phyloP scores from a whole-genome alignment of 2,888 invertebrate genomes.

The Mamestra brassicae region DNA sequence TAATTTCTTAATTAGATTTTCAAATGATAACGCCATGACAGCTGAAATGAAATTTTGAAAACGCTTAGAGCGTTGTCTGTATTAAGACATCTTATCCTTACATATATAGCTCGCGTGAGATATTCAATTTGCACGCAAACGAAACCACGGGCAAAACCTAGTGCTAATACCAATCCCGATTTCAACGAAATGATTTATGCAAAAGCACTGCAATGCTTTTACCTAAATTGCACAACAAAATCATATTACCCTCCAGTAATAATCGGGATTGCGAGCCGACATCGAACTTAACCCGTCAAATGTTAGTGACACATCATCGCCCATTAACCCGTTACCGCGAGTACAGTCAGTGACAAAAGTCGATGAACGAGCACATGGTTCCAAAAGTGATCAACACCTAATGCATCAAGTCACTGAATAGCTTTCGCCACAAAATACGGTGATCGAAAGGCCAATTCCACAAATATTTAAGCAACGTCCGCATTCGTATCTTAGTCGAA shows the following conservation, averaged over 20 bases:
- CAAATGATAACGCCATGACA: too few species aligned
- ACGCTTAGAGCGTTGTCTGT: too few species aligned
- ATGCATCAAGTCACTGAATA: too few species aligned
- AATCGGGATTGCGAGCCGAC: slow-evolving; percentile 28
- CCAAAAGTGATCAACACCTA: too few species aligned
- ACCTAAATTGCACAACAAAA: slow-evolving; percentile 31
- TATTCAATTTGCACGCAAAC: neutral
- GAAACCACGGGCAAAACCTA: neutral
- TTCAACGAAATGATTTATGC: neutral
- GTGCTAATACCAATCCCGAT: neutral
- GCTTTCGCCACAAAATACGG: too few species aligned
- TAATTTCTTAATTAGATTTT: too few species aligned
- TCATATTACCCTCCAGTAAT: slow-evolving; percentile 6
- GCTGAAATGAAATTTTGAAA: too few species aligned
- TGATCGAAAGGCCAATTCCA: too few species aligned
- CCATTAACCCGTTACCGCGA: slow-evolving; percentile 20
- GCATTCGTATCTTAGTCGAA: too few species aligned
- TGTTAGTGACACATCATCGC: slow-evolving; percentile 42
- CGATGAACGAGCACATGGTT: too few species aligned
- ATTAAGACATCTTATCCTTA: too few species aligned
- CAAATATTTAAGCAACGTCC: too few species aligned
- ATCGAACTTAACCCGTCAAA: slow-evolving; percentile 48
- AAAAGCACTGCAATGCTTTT: slow-evolving; percentile 29
- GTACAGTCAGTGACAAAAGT: neutral
- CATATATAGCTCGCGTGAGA: neutral